These are phyloP conservation scores for Imbricaverruca yamaguchii DNA, from an alignment of 2,888 invertebrate genomes.

Conservation along the genomic window DNA sequence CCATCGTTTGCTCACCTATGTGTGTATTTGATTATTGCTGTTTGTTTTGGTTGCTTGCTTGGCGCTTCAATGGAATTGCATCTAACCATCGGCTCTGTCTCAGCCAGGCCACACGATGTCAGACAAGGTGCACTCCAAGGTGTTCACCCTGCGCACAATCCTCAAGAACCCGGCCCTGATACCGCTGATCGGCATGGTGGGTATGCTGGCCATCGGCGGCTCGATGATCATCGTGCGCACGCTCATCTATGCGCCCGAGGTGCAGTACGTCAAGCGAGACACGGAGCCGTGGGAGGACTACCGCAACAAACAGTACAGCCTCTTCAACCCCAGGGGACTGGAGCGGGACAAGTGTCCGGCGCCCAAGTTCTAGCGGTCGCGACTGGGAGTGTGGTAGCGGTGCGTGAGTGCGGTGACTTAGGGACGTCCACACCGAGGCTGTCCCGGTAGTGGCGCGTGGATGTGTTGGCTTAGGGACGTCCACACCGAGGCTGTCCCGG, in stretches of 20 bases:
- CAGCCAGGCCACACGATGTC: too few relatives aligned
- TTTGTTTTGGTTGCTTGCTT: too few relatives aligned
- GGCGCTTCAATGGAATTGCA: too few relatives aligned
- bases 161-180: background rate
- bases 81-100: too few relatives aligned
- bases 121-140: background rate
- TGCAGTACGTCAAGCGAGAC: background rate
- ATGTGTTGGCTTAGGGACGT: too few relatives aligned
- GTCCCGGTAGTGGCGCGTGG: too few relatives aligned
- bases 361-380: background rate
- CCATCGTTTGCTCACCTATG: too few relatives aligned
- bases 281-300: conserved; percentile 4
- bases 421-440: too few relatives aligned
- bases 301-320: conserved; percentile 16
- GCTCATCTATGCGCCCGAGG: background rate
- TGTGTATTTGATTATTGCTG: too few relatives aligned
- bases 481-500: too few relatives aligned
- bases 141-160: background rate
- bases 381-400: too few relatives aligned
- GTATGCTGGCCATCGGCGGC: background rate
- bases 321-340: background rate
- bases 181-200: background rate
- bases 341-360: conserved; percentile 6
- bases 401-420: too few relatives aligned
- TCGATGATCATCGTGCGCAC: background rate